Evolutionary conservation across 2,797 vertebrate species (phyloP).

Genomic region (Pipistrellus pygmaeus): DNA sequence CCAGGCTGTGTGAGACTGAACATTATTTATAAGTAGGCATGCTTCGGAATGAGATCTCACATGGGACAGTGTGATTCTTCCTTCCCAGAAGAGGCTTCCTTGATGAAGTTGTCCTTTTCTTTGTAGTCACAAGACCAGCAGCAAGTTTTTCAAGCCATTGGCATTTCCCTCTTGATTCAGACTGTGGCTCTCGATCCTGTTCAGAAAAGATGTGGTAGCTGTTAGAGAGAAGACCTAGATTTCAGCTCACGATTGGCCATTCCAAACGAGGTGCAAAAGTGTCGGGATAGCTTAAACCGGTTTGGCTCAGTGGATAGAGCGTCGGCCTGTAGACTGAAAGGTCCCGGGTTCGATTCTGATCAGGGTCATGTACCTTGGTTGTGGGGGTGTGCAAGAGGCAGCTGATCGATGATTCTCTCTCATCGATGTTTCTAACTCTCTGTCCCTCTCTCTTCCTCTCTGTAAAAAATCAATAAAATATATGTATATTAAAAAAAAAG

Average conservation of each 20-base stretch:
- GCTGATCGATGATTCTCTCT: too few species aligned
- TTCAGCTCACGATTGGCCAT: not conserved
- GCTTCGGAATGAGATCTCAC: conserved; percentile 58
- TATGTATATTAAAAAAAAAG: not conserved
- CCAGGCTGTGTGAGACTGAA: conserved; percentile 38
- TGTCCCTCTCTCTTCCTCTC: too few species aligned
- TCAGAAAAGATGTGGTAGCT: not conserved
- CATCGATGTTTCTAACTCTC: too few species aligned
- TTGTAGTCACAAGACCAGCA: conserved; percentile 77
- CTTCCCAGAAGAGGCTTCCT: conserved; percentile 46
- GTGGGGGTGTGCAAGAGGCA: too few species aligned
- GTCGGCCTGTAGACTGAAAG: too few species aligned
- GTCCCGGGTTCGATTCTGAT: too few species aligned
- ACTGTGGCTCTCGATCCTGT: not conserved
- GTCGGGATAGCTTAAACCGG: not conserved
- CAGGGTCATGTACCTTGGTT: too few species aligned
- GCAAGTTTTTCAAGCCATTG: conserved; percentile 58
- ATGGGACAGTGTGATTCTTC: conserved; percentile 32
- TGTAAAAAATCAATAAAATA: too few species aligned
- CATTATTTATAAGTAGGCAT: conserved; percentile 34
- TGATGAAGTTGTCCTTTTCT: conserved; percentile 61
- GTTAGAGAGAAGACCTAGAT: not conserved
- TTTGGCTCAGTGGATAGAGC: too few species aligned
- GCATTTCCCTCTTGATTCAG: conserved; percentile 36
- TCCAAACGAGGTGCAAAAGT: not conserved